Evolutionary conservation across 2,797 vertebrate species (phyloP).

Genomic region (Neosilurus mollespiculum): DNA sequence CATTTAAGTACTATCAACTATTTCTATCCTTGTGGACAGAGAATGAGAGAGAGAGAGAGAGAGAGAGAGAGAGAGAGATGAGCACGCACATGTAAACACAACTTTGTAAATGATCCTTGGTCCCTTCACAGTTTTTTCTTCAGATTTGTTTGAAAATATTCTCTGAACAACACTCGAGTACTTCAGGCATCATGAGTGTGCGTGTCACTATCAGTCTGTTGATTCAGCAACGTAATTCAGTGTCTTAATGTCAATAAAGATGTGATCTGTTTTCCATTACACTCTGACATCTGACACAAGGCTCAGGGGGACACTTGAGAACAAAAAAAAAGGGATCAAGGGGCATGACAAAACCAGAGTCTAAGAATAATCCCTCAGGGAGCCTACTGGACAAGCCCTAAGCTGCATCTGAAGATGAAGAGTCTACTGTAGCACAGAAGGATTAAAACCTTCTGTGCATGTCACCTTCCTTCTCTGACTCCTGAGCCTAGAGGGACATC

Average conservation of each 20-base stretch:
- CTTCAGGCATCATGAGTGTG: background rate
- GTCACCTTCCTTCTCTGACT: constrained; percentile 68
- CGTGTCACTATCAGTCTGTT: constrained; percentile 6
- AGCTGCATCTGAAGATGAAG: constrained; percentile 59
- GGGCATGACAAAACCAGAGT: constrained; percentile 55
- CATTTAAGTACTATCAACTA: background rate
- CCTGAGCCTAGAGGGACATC: constrained; percentile 43
- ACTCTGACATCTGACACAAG: constrained; percentile 47
- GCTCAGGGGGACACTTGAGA: constrained; percentile 55
- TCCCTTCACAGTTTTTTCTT: background rate
- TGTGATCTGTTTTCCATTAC: constrained; percentile 44
- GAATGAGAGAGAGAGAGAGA: background rate
- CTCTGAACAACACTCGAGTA: background rate
- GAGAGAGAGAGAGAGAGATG: no score
- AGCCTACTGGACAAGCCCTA: constrained; percentile 53
- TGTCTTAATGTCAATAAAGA: constrained; percentile 47
- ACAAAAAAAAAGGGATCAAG: constrained; percentile 58
- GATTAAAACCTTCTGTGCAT: constrained; percentile 64
- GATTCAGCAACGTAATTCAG: constrained; percentile 12
- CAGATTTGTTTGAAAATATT: background rate
- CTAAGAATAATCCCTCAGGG: constrained; percentile 59
- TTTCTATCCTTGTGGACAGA: background rate
- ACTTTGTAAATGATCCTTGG: background rate
- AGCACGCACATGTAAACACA: no score
- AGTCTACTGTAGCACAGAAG: constrained; percentile 59